Evolutionary conservation across 37 sponge, comb jelly and placozoan species (phyloP).

Genomic region (Aplysina aerophoba): DNA sequence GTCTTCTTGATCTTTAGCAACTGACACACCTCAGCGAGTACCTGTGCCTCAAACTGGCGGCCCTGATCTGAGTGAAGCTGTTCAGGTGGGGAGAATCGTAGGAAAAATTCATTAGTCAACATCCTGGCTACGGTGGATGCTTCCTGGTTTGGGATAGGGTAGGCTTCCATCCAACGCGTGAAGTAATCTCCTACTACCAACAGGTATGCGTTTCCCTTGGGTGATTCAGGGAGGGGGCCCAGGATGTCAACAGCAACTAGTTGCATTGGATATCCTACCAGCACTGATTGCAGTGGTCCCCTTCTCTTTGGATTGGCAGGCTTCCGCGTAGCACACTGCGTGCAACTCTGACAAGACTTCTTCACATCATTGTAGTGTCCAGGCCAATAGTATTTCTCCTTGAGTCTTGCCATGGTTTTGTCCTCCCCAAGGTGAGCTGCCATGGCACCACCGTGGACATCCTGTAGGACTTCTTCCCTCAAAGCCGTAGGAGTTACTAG

Average conservation of each 20-base stretch:
- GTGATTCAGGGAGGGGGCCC: constrained; percentile 22
- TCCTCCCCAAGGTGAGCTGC: constrained; percentile 16
- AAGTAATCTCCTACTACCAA: constrained; percentile 38
- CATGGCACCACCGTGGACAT: background rate
- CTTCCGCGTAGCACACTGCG: constrained; percentile 32
- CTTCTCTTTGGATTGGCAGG: background rate
- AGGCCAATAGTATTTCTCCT: constrained; percentile 35
- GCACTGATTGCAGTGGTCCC: background rate
- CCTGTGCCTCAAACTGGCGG: too few species aligned
- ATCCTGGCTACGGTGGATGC: constrained; percentile 31
- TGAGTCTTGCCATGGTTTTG: constrained; percentile 3
- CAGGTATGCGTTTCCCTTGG: constrained; percentile 27
- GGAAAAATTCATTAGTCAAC: constrained; percentile 11
- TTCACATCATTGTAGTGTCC: constrained; percentile 38
- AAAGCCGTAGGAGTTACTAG: too few species aligned
- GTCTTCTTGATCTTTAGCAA: too few species aligned
- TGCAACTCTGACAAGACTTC: constrained; percentile 23
- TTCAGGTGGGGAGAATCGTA: constrained; percentile 23
- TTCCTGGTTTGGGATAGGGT: constrained; percentile 44
- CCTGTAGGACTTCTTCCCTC: background rate
- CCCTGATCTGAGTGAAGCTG: too few species aligned
- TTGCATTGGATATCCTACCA: constrained; percentile 19
- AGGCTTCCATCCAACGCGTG: constrained; percentile 31
- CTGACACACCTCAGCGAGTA: too few species aligned
- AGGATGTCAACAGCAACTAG: constrained; percentile 7